Evolutionary conservation across 2,797 vertebrate genomes (phyloP), one percentile per base, ranked within the genome.

Genomic region (Bryconaethiops microstoma): DNA sequence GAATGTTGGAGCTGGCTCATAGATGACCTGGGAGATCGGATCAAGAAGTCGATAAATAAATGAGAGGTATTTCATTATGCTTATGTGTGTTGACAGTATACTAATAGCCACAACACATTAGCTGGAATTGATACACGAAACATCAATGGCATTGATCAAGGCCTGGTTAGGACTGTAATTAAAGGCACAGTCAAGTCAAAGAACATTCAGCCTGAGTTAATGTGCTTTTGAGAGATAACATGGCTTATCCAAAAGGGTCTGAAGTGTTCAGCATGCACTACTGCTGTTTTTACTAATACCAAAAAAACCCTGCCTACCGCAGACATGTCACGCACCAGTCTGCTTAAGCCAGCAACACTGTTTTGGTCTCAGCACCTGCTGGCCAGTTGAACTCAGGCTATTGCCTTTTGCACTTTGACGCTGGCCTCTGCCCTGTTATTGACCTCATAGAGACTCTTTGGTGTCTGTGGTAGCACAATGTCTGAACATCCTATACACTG

Each of bases 381-480:
- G 73, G 7, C 68, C 7, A 29, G 23, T 70, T 77, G 69, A 81
- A 78, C 78, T 67, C 75, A 10, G 52, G 48, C 77, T 35, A 55
- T 81, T 82, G 76, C 25, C 80, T 82, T 80, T 76, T 81, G 76
- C 74, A 70, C 79, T 73, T 84, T 82, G 77, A 78, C 85, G 79
- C 77, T 59, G 63, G 52, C 77, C 76, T 69, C 42, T 73, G 62
- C 62, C 45, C 65, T 75, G 67, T 81, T 67, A 45, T 57, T 65
- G 72, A 81, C 81, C 55, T 74, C 60, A 57, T 63, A 62, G 35
- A 40, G 72, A 77, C 74, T 74, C 40, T 74, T 40, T 40, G 68
- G 39, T n/a, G 59, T 14, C 52, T 5, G 25, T 29, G 52, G 62
- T 14, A 23, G 63, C 55, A 64, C 23, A 57, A 74, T 72, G 60